phyloP scores from a whole-genome alignment of 2,113 vertebrate species.

The Mesoclemmys tuberculata region DNA sequence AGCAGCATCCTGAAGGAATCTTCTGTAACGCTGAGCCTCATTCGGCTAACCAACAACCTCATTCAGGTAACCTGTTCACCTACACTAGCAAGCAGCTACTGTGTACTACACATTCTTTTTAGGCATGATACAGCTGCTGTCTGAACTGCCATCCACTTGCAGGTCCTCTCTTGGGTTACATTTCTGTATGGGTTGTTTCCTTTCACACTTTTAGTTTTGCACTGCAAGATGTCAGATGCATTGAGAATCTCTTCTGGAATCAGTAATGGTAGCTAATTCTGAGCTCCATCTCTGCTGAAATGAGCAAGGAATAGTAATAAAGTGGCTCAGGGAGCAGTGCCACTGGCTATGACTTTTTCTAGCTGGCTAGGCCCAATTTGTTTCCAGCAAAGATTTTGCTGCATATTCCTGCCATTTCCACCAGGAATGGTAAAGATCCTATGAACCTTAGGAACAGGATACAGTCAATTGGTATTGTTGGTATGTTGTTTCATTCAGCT shows the following conservation, averaged over 20 bases:
- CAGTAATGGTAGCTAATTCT: background rate
- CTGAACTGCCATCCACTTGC: background rate
- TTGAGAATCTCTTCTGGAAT: background rate
- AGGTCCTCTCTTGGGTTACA: rapidly evolving
- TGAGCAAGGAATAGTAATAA: background rate
- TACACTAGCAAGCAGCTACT: background rate
- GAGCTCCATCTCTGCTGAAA: background rate
- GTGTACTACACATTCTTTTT: background rate
- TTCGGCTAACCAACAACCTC: constrained; percentile 91
- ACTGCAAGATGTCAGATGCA: background rate
- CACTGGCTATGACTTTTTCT: rapidly evolving
- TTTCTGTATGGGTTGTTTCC: background rate
- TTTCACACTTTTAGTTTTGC: background rate
- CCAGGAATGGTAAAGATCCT: background rate
- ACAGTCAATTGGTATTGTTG: background rate
- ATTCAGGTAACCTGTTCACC: constrained; percentile 86
- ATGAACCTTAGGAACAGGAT: rapidly evolving
- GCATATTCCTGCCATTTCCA: background rate
- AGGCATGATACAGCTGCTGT: background rate
- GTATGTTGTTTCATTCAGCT: background rate
- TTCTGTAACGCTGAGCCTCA: constrained; percentile 79
- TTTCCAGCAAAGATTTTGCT: background rate
- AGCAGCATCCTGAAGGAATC: constrained; percentile 79
- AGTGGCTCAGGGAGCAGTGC: rapidly evolving
- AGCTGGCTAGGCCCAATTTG: background rate